phyloP scores from a whole-genome alignment of 2,113 vertebrate species.

The Noctilio leporinus region DNA sequence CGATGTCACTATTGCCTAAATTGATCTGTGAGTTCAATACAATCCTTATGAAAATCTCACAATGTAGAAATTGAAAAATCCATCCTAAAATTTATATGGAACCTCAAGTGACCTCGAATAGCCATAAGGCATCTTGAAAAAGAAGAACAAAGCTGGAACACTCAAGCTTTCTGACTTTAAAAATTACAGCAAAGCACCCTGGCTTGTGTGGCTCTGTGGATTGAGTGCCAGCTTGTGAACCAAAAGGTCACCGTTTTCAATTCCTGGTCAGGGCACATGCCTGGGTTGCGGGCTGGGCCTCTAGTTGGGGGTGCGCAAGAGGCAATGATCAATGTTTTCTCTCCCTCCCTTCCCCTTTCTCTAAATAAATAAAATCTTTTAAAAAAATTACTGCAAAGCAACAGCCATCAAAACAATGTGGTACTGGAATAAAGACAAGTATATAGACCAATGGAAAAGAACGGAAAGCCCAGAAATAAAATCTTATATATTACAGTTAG shows the following conservation, averaged over 20 bases:
- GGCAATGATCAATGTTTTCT: too few species aligned
- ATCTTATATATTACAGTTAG: neutral
- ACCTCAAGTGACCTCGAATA: neutral
- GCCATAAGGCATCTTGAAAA: neutral
- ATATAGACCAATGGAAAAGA: too few species aligned
- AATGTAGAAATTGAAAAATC: neutral
- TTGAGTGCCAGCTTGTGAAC: too few species aligned
- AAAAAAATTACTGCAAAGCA: neutral
- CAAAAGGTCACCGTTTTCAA: too few species aligned
- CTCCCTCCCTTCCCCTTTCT: too few species aligned
- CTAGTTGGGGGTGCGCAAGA: too few species aligned
- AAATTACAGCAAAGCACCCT: neutral
- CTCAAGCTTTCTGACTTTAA: neutral
- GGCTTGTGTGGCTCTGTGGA: too few species aligned
- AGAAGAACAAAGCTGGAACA: neutral
- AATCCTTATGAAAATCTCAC: neutral
- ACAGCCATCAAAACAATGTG: neutral
- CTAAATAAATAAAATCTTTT: too few species aligned
- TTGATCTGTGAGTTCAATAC: neutral
- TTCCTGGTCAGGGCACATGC: too few species aligned
- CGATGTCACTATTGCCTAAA: neutral
- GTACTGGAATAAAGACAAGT: neutral
- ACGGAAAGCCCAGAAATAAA: neutral
- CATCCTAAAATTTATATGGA: neutral
- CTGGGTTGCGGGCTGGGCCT: too few species aligned